These are phyloP conservation scores for Alligator mississippiensis DNA, from an alignment of 2,113 vertebrate species.

Conservation along the genomic window DNA sequence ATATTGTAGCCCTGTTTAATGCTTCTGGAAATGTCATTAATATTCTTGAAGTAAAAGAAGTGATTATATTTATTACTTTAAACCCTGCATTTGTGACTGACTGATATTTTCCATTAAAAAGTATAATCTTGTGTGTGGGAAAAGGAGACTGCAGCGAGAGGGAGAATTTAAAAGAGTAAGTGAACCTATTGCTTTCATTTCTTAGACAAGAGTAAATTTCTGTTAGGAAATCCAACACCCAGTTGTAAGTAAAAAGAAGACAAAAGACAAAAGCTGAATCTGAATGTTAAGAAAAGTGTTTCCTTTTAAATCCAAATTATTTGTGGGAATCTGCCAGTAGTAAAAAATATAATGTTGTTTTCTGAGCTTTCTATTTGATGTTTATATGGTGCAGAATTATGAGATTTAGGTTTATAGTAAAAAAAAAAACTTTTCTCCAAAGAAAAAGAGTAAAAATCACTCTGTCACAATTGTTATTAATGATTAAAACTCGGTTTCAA, in stretches of 20 bases:
- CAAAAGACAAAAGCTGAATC: neutral
- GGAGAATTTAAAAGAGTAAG: neutral
- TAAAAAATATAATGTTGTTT: neutral
- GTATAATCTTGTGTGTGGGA: neutral
- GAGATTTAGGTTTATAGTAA: conserved; percentile 15
- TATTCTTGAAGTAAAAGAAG: conserved; percentile 17
- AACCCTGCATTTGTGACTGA: neutral
- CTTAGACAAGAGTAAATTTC: neutral
- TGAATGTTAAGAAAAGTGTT: neutral
- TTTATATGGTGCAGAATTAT: neutral
- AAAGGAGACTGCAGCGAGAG: neutral
- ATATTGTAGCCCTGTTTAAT: neutral
- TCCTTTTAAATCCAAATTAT: neutral
- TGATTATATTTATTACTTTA: conserved; percentile 52
- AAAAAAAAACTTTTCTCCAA: neutral
- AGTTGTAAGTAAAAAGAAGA: neutral
- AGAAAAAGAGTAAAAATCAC: neutral
- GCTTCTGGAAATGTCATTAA: conserved; percentile 36
- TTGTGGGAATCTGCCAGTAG: neutral
- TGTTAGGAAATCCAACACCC: neutral
- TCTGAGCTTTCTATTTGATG: neutral
- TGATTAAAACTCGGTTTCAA: neutral
- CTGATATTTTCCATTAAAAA: conserved; percentile 17
- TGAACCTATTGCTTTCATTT: neutral
- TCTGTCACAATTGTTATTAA: neutral